phyloP scores from a whole-genome alignment of 2,797 vertebrate genomes.

The Sebastes taczanowskii region DNA sequence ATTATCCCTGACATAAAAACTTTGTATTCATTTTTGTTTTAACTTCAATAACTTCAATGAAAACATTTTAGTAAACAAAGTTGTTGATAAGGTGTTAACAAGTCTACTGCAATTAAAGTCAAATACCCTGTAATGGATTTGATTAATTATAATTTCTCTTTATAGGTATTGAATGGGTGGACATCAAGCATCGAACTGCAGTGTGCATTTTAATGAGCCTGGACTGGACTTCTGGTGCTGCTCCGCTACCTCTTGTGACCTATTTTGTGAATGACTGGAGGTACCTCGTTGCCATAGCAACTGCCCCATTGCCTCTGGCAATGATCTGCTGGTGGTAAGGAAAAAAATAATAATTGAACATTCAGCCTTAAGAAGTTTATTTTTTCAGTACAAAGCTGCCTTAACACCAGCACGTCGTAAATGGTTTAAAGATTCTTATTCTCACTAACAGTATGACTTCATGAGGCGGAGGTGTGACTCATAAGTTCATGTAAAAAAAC shows the following conservation, averaged over 20 bases:
- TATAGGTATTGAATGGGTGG: slow-evolving; percentile 77
- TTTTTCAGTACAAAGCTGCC: too few species aligned
- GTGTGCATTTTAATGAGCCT: slow-evolving; percentile 62
- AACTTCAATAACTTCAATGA: too few species aligned
- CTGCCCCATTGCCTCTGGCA: slow-evolving; percentile 81
- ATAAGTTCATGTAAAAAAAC: not conserved
- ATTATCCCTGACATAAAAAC: too few species aligned
- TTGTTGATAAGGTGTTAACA: too few species aligned
- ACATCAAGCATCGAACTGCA: slow-evolving; percentile 56
- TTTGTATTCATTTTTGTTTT: too few species aligned
- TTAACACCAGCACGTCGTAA: too few species aligned
- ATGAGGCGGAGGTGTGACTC: not conserved
- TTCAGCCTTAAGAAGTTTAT: not conserved
- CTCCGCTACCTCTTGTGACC: slow-evolving; percentile 62
- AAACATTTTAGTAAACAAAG: not conserved
- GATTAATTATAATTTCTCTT: not conserved
- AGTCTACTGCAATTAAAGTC: too few species aligned
- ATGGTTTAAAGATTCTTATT: too few species aligned
- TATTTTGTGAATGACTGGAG: slow-evolving; percentile 79
- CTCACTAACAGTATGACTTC: too few species aligned
- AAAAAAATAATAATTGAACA: not conserved
- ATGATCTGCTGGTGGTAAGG: slow-evolving; percentile 85
- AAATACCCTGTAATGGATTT: not conserved
- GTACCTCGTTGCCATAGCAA: slow-evolving; percentile 59
- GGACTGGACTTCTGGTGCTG: slow-evolving; percentile 64